phyloP scores from a whole-genome alignment of 2,113 vertebrate genomes.

The Nycticryphes semicollaris region DNA sequence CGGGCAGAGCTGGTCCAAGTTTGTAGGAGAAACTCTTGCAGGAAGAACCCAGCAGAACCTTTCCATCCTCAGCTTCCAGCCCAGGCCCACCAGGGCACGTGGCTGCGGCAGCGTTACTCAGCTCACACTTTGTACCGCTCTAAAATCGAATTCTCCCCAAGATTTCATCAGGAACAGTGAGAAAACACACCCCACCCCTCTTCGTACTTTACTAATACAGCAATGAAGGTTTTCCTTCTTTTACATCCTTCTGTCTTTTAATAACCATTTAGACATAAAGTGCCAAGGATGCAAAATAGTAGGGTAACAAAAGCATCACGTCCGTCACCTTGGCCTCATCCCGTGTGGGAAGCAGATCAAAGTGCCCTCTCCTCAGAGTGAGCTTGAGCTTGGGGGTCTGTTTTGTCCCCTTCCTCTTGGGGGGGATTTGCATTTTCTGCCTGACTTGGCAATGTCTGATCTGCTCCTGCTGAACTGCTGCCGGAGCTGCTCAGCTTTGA shows the following conservation, averaged over 20 bases:
- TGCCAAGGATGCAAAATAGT: not conserved
- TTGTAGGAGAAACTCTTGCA: not conserved
- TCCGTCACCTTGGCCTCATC: not conserved
- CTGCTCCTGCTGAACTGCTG: not conserved
- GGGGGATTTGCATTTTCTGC: not conserved
- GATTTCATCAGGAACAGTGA: not conserved
- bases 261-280: rapidly evolving
- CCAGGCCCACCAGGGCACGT: not conserved
- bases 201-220: not conserved
- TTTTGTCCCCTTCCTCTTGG: not conserved
- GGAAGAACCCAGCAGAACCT: not conserved
- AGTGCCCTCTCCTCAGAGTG: not conserved
- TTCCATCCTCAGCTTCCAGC: not conserved
- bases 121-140: not conserved
- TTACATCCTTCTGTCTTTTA: not conserved
- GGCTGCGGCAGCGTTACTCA: not conserved
- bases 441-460: not conserved
- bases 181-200: not conserved
- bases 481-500: not conserved
- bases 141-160: not conserved
- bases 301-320: rapidly evolving
- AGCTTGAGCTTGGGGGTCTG: not conserved
- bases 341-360: not conserved
- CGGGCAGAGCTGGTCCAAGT: not conserved
- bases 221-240: not conserved